phyloP scores from a whole-genome alignment of 2,113 vertebrate species.

The Misgurnus anguillicaudatus region DNA sequence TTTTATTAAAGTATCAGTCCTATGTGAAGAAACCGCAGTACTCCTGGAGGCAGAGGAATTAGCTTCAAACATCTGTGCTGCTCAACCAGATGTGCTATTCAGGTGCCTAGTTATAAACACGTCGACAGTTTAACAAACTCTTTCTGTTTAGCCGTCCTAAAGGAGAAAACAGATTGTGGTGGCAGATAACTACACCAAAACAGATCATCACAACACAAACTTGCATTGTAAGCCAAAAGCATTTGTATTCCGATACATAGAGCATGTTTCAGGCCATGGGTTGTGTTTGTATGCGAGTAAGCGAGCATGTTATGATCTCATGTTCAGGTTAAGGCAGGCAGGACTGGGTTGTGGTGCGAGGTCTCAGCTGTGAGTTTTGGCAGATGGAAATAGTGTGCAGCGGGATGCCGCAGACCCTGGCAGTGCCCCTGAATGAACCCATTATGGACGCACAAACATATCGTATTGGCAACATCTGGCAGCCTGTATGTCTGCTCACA shows the following conservation, averaged over 20 bases:
- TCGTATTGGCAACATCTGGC: slow-evolving; percentile 60
- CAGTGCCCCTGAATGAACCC: slow-evolving; percentile 53
- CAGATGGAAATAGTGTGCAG: slow-evolving; percentile 51
- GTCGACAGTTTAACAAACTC: not conserved
- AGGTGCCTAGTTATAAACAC: not conserved
- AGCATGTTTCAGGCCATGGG: not conserved
- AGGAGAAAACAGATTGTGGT: too few relatives aligned
- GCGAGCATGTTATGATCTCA: not conserved
- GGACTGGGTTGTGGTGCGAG: slow-evolving; percentile 20
- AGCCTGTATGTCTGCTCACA: slow-evolving; percentile 35
- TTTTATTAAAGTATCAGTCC: not conserved
- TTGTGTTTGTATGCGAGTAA: not conserved
- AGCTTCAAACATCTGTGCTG: not conserved
- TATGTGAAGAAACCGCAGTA: not conserved
- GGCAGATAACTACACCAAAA: too few relatives aligned
- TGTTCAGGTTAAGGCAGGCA: slow-evolving; percentile 27
- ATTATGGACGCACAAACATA: slow-evolving; percentile 58
- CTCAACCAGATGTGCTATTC: not conserved
- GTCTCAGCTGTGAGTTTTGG: slow-evolving; percentile 56
- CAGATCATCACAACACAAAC: not conserved
- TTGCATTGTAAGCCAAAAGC: not conserved
- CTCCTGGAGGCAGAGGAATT: not conserved
- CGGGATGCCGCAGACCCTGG: slow-evolving; percentile 51
- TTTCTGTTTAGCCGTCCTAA: not conserved
- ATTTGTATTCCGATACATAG: not conserved